Percentiles rank a stretch among this genome's conserved stretches.
Evolutionary conservation across 2,888 invertebrate species (phyloP).

Genomic region (Thyatira batis): DNA sequence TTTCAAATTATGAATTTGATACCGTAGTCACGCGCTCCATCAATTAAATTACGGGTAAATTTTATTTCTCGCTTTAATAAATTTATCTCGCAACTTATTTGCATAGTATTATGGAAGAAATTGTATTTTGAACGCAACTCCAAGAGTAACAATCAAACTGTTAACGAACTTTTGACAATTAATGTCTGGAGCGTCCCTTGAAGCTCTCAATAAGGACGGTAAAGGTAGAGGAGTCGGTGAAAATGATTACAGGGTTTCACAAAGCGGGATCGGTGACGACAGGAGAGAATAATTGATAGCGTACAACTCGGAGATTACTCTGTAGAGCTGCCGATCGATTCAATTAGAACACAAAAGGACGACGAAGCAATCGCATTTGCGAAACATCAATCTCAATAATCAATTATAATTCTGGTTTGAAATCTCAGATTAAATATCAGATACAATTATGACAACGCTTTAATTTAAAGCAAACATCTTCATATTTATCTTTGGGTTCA

Average conservation of each 20-base stretch:
- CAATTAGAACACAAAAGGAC: slow-evolving; percentile 35
- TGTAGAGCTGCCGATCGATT: slow-evolving; percentile 33
- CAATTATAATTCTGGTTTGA: slow-evolving; percentile 3
- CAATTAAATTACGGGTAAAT: slow-evolving; percentile 66
- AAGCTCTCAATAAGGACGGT: background rate
- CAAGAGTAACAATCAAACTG: background rate
- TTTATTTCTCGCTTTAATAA: slow-evolving; percentile 51
- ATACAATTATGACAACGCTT: too few species aligned
- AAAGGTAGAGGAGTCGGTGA: background rate
- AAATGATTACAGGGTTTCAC: slow-evolving; percentile 27
- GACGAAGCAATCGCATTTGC: slow-evolving; percentile 22
- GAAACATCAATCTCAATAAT: slow-evolving; percentile 10
- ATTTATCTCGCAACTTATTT: slow-evolving; percentile 33
- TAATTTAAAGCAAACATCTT: background rate
- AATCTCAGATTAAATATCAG: background rate
- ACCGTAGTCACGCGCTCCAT: slow-evolving; percentile 67
- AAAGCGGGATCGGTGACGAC: slow-evolving; percentile 35
- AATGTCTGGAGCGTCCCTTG: background rate
- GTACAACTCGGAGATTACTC: slow-evolving; percentile 36
- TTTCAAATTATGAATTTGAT: slow-evolving; percentile 71
- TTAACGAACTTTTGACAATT: background rate
- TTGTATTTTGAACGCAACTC: slow-evolving; percentile 7
- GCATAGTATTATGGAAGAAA: slow-evolving; percentile 41
- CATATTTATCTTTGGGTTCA: too few species aligned
- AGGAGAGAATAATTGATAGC: slow-evolving; percentile 52